Evolutionary conservation across 2,113 vertebrate species (phyloP).

Genomic region (Macrotus californicus): DNA sequence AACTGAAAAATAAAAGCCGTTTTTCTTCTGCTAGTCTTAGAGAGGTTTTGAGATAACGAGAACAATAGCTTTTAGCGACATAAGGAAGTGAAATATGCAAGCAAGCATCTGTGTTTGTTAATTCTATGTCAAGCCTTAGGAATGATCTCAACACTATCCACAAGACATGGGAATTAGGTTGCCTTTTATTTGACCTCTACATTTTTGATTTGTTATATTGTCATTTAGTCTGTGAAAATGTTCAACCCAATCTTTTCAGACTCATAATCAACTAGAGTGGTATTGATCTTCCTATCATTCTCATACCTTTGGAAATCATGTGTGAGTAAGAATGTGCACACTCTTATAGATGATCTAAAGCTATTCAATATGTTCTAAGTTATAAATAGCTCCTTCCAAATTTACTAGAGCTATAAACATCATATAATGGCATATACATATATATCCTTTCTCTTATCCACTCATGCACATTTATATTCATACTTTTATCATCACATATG

Average conservation of each 20-base stretch:
- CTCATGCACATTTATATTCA: slow-evolving; percentile 23
- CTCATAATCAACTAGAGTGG: slow-evolving; percentile 41
- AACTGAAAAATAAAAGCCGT: neutral
- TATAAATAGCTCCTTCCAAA: slow-evolving; percentile 55
- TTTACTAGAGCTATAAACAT: slow-evolving; percentile 39
- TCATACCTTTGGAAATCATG: slow-evolving; percentile 22
- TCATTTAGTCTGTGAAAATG: slow-evolving; percentile 54
- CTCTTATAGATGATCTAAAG: neutral
- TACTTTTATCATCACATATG: slow-evolving; percentile 26
- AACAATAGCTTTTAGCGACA: neutral
- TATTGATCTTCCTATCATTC: slow-evolving; percentile 49
- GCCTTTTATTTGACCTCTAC: slow-evolving; percentile 61
- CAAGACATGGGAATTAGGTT: neutral
- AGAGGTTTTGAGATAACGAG: neutral
- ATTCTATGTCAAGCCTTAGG: neutral
- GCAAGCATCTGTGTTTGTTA: neutral
- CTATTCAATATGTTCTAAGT: slow-evolving; percentile 38
- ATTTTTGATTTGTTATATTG: slow-evolving; percentile 48
- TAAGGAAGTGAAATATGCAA: neutral
- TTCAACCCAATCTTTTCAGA: slow-evolving; percentile 36
- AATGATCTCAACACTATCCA: neutral
- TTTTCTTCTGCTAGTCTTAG: neutral
- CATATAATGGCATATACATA: neutral
- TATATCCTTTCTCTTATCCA: neutral
- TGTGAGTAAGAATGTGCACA: neutral